These are phyloP conservation scores for Tyto alba DNA, from an alignment of 2,113 vertebrate genomes.

Conservation along the genomic window DNA sequence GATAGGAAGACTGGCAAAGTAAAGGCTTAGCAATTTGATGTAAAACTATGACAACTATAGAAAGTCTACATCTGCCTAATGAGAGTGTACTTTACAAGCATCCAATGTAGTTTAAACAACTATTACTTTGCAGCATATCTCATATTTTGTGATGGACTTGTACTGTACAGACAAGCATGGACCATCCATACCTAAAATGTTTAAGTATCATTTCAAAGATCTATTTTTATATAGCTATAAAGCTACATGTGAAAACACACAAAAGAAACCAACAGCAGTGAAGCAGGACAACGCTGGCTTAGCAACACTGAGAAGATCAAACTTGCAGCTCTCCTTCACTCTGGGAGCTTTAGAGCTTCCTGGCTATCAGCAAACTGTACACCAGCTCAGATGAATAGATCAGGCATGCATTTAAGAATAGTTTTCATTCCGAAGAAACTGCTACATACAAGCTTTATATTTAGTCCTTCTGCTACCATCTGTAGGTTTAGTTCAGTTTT, in stretches of 20 bases:
- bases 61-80: background rate
- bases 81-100: background rate
- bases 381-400: background rate
- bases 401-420: background rate
- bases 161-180: background rate
- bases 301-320: background rate
- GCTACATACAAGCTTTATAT: background rate
- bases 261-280: constrained; percentile 10
- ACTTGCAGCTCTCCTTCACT: constrained; percentile 1
- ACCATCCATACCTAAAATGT: background rate
- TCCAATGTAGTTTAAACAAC: background rate
- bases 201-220: background rate
- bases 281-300: background rate
- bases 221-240: background rate
- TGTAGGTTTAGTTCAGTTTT: background rate
- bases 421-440: background rate
- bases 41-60: background rate
- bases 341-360: background rate
- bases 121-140: background rate
- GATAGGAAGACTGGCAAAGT: background rate
- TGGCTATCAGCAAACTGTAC: background rate
- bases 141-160: background rate
- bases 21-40: background rate
- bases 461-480: background rate
- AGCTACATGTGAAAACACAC: constrained; percentile 24